Percentiles rank a stretch among this genome's conserved stretches.
Conservation (phyloP, 2,113 vertebrate genomes). For the Podarcis raffonei region DNA sequence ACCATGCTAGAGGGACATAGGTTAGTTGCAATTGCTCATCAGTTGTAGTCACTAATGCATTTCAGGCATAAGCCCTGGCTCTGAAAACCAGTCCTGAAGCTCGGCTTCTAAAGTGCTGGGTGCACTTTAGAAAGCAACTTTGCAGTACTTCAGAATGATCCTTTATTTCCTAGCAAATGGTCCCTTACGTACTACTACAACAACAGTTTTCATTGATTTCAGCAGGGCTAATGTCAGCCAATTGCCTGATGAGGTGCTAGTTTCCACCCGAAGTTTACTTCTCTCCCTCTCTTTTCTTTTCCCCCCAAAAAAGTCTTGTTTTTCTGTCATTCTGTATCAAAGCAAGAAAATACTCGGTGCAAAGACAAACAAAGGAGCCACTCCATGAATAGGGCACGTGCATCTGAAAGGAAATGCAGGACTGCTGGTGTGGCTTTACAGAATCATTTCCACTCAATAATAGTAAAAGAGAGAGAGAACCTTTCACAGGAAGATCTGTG, state of each 20-base stretch:
- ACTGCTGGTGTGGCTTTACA: constrained; percentile 66
- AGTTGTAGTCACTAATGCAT: not conserved
- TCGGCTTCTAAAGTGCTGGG: not conserved
- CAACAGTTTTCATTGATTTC: not conserved
- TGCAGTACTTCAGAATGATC: not conserved
- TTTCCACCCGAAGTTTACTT: constrained; percentile 50
- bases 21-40: not conserved
- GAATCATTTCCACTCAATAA: constrained; percentile 67
- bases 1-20: no score
- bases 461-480: constrained; percentile 31
- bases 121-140: not conserved
- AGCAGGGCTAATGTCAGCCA: not conserved
- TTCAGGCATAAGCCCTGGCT: not conserved
- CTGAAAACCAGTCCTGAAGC: not conserved
- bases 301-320: constrained; percentile 26
- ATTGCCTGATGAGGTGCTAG: not conserved
- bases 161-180: not conserved
- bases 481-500: constrained; percentile 76
- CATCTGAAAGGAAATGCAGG: constrained; percentile 66
- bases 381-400: constrained; percentile 57
- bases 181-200: not conserved
- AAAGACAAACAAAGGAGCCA: constrained; percentile 63
- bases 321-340: constrained; percentile 54
- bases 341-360: constrained; percentile 52
- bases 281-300: not conserved